Conservation (phyloP, 1,140 invertebrate species). For the Drosophila carrolli region DNA sequence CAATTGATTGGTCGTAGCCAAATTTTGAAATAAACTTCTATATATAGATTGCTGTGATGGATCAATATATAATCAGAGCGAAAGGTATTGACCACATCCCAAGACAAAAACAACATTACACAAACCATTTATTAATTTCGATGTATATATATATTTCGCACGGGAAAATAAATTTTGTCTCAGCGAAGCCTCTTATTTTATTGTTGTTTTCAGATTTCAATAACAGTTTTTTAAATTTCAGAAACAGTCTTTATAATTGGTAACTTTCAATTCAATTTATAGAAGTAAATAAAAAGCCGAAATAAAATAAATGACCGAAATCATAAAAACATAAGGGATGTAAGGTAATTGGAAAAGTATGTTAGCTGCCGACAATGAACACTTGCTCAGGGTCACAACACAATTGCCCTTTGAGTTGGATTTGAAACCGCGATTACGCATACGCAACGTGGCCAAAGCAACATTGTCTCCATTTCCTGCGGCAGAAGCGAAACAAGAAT, state of each 20-base stretch:
- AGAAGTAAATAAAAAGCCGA: neutral
- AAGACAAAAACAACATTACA: no score
- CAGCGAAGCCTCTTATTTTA: no score
- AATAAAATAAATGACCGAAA: conserved; percentile 9
- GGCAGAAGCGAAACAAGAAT: neutral
- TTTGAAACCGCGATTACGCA: conserved; percentile 16
- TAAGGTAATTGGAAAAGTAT: conserved; percentile 26
- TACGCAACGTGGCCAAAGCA: conserved; percentile 22
- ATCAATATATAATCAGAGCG: no score
- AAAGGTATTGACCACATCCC: no score
- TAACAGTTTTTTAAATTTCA: no score
- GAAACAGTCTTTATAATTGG: no score
- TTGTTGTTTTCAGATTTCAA: conserved; percentile 6
- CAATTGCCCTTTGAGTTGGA: conserved; percentile 12
- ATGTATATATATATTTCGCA: no score
- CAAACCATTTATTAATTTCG: no score
- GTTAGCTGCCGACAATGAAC: conserved; percentile 21
- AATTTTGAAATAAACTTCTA: no score
- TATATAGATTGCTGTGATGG: no score
- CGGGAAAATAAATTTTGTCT: no score
- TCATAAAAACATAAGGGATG: conserved; percentile 5
- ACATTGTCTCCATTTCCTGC: neutral
- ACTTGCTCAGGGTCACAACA: conserved; percentile 9
- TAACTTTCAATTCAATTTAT: neutral
- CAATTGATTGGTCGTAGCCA: no score